Conservation (phyloP, 1,140 invertebrate species). For the Meloidogyne chitwoodi region DNA sequence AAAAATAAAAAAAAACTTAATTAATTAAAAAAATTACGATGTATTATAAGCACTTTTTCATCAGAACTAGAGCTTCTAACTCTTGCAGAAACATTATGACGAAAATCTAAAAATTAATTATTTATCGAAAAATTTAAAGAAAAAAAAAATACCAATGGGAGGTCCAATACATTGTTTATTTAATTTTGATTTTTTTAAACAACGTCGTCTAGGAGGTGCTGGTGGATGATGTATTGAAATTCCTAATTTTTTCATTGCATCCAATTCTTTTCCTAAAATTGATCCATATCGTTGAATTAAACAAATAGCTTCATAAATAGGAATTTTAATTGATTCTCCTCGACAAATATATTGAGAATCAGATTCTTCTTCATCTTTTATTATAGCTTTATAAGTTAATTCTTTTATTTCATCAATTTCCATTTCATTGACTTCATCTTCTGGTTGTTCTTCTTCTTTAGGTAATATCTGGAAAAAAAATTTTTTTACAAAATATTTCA, state of each 20-base stretch:
- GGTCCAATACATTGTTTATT: constrained; percentile 6
- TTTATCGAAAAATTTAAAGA: neutral
- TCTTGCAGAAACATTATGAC: constrained; percentile 10
- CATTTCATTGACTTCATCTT: neutral
- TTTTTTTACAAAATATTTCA: too few relatives aligned
- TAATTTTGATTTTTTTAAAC: constrained; percentile 1
- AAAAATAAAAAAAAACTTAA: neutral
- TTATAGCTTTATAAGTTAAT: too few relatives aligned
- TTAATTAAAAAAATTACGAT: neutral
- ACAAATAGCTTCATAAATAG: neutral
- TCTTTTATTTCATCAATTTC: too few relatives aligned
- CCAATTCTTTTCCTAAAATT: neutral
- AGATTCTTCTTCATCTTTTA: neutral
- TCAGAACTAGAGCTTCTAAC: neutral
- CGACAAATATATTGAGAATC: neutral
- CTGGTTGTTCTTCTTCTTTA: neutral
- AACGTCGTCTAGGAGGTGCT: neutral
- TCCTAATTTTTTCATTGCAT: neutral
- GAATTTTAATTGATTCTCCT: neutral
- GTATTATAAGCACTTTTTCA: constrained; percentile 5
- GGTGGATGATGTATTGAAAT: neutral
- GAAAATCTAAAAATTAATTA: neutral
- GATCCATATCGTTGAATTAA: neutral
- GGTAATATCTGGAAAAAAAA: neutral
- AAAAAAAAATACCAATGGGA: neutral